phyloP scores from a whole-genome alignment of 2,888 invertebrate species.

The Diadegma fenestrale region DNA sequence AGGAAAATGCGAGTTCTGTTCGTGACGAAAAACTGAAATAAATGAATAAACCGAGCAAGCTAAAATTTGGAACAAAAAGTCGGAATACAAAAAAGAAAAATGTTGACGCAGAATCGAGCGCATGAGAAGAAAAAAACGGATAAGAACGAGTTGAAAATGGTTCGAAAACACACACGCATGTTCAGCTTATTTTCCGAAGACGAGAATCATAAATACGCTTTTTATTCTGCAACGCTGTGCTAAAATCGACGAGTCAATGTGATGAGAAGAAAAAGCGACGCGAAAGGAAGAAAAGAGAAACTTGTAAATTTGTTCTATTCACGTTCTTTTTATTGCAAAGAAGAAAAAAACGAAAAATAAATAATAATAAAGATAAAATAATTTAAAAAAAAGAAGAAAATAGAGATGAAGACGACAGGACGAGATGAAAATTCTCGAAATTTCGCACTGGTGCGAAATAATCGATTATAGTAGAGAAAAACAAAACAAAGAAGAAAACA shows the following conservation, averaged over 20 bases:
- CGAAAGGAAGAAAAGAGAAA: slow-evolving; percentile 42
- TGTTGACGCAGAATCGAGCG: slow-evolving; percentile 11
- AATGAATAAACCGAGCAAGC: slow-evolving; percentile 40
- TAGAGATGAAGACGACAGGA: slow-evolving; percentile 25
- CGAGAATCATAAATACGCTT: slow-evolving; percentile 78
- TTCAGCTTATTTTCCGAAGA: slow-evolving; percentile 70
- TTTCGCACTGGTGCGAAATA: slow-evolving; percentile 80
- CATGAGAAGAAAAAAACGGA: background rate
- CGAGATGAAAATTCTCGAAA: slow-evolving; percentile 68
- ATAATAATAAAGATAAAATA: slow-evolving; percentile 18
- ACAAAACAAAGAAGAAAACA: slow-evolving; percentile 15
- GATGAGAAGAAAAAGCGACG: slow-evolving; percentile 23
- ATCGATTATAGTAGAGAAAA: slow-evolving; percentile 64
- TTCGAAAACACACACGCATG: slow-evolving; percentile 65
- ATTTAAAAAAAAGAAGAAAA: slow-evolving; percentile 38
- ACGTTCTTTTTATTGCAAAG: slow-evolving; percentile 67
- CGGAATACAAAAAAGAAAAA: slow-evolving; percentile 51
- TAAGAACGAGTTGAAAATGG: slow-evolving; percentile 62
- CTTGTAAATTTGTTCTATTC: slow-evolving; percentile 69
- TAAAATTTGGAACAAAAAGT: slow-evolving; percentile 58
- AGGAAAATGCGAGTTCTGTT: slow-evolving; percentile 51
- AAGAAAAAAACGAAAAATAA: slow-evolving; percentile 35
- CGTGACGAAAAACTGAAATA: slow-evolving; percentile 34
- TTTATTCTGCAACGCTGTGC: slow-evolving; percentile 80
- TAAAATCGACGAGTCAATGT: slow-evolving; percentile 77